phyloP scores from a whole-genome alignment of 2,888 invertebrate genomes.

The Antheraea yamamai region DNA sequence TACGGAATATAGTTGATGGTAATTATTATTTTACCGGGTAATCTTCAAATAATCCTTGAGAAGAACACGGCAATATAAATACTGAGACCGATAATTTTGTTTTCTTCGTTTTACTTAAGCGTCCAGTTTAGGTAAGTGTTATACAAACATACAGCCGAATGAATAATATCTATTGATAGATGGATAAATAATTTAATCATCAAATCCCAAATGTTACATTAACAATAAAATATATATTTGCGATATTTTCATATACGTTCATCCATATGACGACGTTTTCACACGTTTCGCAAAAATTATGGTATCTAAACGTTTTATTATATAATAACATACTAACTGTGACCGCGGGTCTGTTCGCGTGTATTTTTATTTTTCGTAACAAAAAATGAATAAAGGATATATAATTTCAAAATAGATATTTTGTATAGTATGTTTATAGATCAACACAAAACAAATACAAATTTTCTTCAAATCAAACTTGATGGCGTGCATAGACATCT shows the following conservation, averaged over 20 bases:
- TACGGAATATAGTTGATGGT: too few relatives aligned
- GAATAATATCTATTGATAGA: slow-evolving; percentile 20
- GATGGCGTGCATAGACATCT: too few relatives aligned
- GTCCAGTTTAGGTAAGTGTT: slow-evolving; percentile 22
- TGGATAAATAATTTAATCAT: not conserved
- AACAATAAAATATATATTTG: not conserved
- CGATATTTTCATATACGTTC: not conserved
- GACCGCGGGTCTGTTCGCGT: too few relatives aligned
- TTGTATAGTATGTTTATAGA: too few relatives aligned
- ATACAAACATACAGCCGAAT: slow-evolving; percentile 20
- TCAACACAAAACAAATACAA: too few relatives aligned
- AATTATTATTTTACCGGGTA: too few relatives aligned
- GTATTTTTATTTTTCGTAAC: not conserved
- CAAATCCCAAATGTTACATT: not conserved
- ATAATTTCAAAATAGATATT: too few relatives aligned
- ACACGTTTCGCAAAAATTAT: not conserved
- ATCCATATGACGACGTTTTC: not conserved
- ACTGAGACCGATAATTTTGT: not conserved
- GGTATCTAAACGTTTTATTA: not conserved
- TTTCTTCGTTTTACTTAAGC: slow-evolving; percentile 8
- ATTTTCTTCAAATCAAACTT: too few relatives aligned
- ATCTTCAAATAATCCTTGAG: not conserved
- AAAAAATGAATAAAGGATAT: too few relatives aligned
- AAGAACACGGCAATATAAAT: not conserved
- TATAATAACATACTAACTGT: not conserved